Base-by-base conservation (phyloP, 1,140 invertebrate species). In the Chymomyza costata region DNA sequence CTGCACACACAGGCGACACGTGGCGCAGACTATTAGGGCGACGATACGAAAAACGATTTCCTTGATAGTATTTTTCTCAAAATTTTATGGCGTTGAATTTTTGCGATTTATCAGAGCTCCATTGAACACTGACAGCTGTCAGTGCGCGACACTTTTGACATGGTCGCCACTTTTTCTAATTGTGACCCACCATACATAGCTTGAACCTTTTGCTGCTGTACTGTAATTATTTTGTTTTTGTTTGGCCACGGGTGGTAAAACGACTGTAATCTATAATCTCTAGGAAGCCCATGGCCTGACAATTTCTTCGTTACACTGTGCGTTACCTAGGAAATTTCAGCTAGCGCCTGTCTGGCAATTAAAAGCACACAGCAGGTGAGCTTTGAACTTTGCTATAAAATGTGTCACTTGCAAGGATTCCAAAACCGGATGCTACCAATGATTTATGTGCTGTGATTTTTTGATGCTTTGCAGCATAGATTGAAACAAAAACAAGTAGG, bases 341-440 rank as follows among this genome's bases (percentile, higher is more conserved):
- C n/a, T n/a, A n/a, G 21, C 21, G 21, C 19, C 34, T 47, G 52
- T 31, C 25, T 43, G 68, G 82, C 80, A 84, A 84, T 84, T 84
- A 84, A 84, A 84, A 83, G 55, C 39, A 50, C 82, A 37, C 82
- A 62, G 65, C 82, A 84, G 82, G 82, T 84, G 82, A 63, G 46
- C 82, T 84, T 82, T 84, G 82, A 84, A 82, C 82, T 80, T 45
- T 74, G 64, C 17, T 51, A 57, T 69, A 70, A 66, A 81, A 65
- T 46, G 53, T 80, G 71, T 84, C 82, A 84, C 73, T 84, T 84
- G 73, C 82, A 82, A 66, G 82, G 78, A 63, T 84, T 84, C 82
- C 81, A 25, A 59, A 70, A 80, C 40, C 55, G 81, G 58, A 71
- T 66, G 50, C 21, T 25, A 56, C 32, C 16, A 7, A 39, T 34